A percentile compares a stretch with the other conserved stretches of the same genome.
These are phyloP conservation scores for Zosterops borbonicus DNA, from an alignment of 2,113 vertebrate species.

Conservation along the genomic window DNA sequence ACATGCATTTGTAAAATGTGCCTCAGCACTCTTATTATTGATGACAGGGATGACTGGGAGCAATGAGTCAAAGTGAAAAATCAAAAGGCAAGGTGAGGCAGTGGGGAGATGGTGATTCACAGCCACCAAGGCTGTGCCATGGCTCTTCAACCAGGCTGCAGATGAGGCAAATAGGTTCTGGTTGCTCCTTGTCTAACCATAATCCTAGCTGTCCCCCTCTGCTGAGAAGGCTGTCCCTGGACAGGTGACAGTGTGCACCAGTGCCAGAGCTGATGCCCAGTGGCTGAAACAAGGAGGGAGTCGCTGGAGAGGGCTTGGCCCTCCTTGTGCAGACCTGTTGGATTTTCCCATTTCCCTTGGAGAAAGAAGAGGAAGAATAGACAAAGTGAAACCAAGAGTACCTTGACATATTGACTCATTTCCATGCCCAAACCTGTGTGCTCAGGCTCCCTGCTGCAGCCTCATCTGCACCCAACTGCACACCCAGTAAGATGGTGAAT, in stretches of 20 bases:
- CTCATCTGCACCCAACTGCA: background rate
- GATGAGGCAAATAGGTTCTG: background rate
- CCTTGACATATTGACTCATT: background rate
- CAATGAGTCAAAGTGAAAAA: conserved; percentile 50
- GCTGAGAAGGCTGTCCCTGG: background rate
- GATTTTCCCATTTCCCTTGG: background rate
- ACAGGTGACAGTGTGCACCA: accelerated
- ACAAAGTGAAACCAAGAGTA: background rate
- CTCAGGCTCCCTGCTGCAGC: background rate
- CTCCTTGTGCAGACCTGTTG: accelerated
- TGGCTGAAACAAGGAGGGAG: background rate
- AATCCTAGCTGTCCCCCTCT: background rate
- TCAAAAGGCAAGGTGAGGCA: background rate
- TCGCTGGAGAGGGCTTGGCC: background rate
- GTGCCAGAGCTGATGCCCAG: background rate
- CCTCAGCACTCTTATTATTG: background rate
- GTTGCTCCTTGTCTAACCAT: background rate
- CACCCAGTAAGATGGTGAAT: background rate
- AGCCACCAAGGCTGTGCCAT: background rate
- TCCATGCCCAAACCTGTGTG: background rate
- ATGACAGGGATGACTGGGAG: background rate
- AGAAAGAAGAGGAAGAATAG: background rate
- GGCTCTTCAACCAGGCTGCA: background rate
- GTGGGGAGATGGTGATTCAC: background rate
- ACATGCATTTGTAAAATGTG: background rate